Percentiles rank a stretch among this genome's conserved stretches.
phyloP scores from a whole-genome alignment of 1,140 invertebrate species.

The Lepidurus couesii region DNA sequence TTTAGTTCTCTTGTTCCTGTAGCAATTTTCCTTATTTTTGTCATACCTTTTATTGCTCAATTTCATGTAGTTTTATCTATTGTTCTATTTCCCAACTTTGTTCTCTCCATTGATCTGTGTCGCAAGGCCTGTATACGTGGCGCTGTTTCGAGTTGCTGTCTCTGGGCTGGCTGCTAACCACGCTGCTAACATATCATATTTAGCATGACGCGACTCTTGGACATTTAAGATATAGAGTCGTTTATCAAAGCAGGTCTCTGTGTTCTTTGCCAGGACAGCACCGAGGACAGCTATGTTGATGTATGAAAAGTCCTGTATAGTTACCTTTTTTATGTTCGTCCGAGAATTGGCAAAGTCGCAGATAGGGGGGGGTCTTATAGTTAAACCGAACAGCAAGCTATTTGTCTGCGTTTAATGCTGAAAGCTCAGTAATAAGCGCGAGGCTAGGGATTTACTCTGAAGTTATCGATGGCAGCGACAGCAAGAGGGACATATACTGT shows the following conservation, averaged over 20 bases:
- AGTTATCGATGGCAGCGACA: background rate
- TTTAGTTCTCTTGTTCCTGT: too few relatives aligned
- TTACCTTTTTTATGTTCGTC: background rate
- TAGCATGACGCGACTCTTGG: background rate
- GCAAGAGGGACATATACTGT: background rate
- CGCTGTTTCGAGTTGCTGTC: background rate
- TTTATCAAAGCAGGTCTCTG: background rate
- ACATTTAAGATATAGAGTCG: conserved; percentile 5
- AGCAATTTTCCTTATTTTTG: too few relatives aligned
- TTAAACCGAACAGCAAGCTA: background rate
- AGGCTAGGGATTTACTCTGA: background rate
- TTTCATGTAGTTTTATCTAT: too few relatives aligned
- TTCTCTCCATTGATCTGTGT: conserved; percentile 5
- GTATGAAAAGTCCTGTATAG: background rate
- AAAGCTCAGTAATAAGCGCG: background rate
- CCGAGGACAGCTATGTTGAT: too few relatives aligned
- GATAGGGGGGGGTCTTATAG: background rate
- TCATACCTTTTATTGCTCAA: too few relatives aligned
- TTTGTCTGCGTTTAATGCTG: background rate
- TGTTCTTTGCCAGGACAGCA: too few relatives aligned
- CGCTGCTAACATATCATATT: conserved; percentile 18
- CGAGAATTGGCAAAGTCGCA: background rate
- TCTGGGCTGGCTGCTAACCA: conserved; percentile 1
- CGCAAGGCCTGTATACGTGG: background rate
- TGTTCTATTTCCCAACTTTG: background rate